Conservation (phyloP, 2,797 vertebrate genomes). For the Crax fasciolata region DNA sequence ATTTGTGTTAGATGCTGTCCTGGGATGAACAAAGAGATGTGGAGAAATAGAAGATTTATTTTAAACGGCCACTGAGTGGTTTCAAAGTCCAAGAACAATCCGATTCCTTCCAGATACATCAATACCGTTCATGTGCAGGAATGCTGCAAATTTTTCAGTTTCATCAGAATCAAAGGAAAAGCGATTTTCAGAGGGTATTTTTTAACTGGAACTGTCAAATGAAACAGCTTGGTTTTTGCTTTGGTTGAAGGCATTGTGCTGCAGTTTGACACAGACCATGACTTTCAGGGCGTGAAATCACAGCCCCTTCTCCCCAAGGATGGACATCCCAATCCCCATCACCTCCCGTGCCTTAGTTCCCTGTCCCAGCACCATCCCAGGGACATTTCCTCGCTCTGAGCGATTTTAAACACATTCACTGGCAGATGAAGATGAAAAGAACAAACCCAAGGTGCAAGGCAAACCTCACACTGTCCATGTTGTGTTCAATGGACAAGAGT, state of each 20-base stretch:
- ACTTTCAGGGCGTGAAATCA: background rate
- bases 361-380: background rate
- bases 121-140: background rate
- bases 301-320: background rate
- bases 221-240: background rate
- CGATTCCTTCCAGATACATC: background rate
- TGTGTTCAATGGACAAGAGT: slow-evolving; percentile 59
- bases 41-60: background rate
- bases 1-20: background rate
- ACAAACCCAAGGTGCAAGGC: slow-evolving; percentile 1
- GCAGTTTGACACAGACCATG: background rate
- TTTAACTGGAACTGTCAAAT: background rate
- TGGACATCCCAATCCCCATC: background rate
- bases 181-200: background rate
- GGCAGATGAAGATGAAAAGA: slow-evolving; percentile 15
- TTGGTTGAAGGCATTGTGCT: background rate
- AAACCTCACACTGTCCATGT: slow-evolving; percentile 26
- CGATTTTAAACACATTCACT: slow-evolving; percentile 46
- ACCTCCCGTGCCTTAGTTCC: background rate
- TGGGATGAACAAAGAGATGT: slow-evolving; percentile 2
- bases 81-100: background rate
- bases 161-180: background rate
- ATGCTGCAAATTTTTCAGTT: background rate
- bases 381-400: background rate
- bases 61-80: background rate